Evolutionary conservation across 23 tunicate species (phyloP), one percentile per base, ranked within the genome.

Genomic region (Phallusia fumigata): DNA sequence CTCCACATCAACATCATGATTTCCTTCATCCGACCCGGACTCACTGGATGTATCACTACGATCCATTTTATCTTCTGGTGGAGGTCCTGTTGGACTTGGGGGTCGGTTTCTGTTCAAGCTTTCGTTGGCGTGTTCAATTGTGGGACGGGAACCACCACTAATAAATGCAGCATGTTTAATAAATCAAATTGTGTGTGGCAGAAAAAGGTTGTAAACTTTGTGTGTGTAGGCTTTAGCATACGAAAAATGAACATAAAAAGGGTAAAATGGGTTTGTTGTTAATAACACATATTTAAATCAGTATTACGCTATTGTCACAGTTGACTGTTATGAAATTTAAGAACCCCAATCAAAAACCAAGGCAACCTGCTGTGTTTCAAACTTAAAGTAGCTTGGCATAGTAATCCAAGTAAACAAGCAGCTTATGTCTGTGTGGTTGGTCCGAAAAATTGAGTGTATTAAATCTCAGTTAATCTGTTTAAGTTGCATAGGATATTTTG

Each of bases 21-120:
- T 80, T 35, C 79, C 87, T 40, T 91, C 90, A 30, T 82, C 89
- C 11, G 52, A 44, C 21, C 77, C 83, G 0, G 86, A 65, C 8
- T 75, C 80, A 79, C 85, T 82, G 69, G 69, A 58, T 24, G 28
- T 58, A 58, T 58, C 69, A 13, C 69, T 58, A 16, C 28, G 69
- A 35, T 81, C 85, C 31, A 80, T 79, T 5, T 80, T 88, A 31
- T 84, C 87, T 22, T 77, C 79, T 21, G 96, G 96, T 26, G 96
- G 96, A 26, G 96, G 90, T n/a, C 53, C 76, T 1, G 47, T 45
- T 30, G 96, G 96, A 81, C 89, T 86, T 31, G 96, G 96, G 0
- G 96, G 96, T 15, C 88, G 84, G 65, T 82, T 83, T 78, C 53
- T 81, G 76, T 90, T 90, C 15, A 91, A 69, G 65, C 81, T 78